phyloP scores from a whole-genome alignment of 2,113 vertebrate species.

The Tetrao urogallus region DNA sequence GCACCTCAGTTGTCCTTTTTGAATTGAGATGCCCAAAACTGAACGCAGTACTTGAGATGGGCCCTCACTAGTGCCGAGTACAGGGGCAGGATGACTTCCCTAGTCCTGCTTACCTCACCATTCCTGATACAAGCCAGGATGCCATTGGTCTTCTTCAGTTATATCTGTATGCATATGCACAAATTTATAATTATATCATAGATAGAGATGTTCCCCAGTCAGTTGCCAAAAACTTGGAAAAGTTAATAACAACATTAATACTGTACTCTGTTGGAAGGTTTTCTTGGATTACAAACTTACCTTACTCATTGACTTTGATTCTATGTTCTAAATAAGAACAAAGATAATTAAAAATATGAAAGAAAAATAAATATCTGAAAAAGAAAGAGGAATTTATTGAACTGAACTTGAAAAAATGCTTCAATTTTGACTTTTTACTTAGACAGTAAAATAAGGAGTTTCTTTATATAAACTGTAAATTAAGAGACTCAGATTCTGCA shows the following conservation, averaged over 20 bases:
- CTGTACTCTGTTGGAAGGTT: background rate
- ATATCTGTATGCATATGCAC: too few relatives aligned
- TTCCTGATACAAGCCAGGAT: too few relatives aligned
- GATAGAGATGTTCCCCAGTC: background rate
- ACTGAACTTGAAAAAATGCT: background rate
- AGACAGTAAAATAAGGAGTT: background rate
- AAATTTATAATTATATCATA: background rate
- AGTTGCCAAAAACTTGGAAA: constrained; percentile 1
- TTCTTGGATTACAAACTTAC: background rate
- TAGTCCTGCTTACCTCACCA: too few relatives aligned
- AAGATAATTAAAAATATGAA: background rate
- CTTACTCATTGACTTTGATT: background rate
- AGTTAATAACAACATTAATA: background rate
- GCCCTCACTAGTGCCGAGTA: too few relatives aligned
- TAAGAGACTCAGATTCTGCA: background rate
- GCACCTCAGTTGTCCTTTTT: too few relatives aligned
- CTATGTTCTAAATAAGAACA: background rate
- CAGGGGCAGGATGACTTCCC: too few relatives aligned
- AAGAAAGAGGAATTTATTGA: background rate
- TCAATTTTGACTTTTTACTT: background rate
- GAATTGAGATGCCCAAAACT: too few relatives aligned
- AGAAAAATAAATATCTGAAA: constrained; percentile 34
- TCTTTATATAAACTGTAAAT: background rate
- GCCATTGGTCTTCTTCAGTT: too few relatives aligned
- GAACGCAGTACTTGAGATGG: too few relatives aligned